phyloP scores from a whole-genome alignment of 1,140 invertebrate species.

The Musca vetustissima region DNA sequence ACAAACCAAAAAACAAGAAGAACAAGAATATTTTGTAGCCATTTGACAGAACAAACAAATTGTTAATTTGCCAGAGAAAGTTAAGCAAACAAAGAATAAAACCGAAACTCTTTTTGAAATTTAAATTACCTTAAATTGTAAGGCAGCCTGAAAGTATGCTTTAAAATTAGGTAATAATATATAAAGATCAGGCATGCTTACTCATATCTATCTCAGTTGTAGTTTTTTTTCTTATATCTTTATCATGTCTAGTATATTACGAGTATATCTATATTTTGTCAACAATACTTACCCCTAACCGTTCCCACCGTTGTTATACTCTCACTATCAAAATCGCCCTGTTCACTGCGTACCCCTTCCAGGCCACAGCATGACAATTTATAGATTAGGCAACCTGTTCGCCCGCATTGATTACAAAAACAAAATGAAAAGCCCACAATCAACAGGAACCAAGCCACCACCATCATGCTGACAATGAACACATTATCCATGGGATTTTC shows the following conservation, averaged over 20 bases:
- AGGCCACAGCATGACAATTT: not conserved
- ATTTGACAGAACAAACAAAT: slow-evolving; percentile 6
- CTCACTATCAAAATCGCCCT: not conserved
- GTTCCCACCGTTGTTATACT: slow-evolving; percentile 2
- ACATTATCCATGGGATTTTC: slow-evolving; percentile 26
- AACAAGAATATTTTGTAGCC: not conserved
- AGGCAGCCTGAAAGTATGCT: not conserved
- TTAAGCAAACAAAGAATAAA: not conserved
- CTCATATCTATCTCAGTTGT: too few species aligned
- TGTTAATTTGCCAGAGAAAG: slow-evolving; percentile 1
- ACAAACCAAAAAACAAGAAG: not conserved
- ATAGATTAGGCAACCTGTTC: slow-evolving; percentile 26
- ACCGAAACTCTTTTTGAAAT: not conserved
- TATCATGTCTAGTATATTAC: not conserved
- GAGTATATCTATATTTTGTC: too few species aligned
- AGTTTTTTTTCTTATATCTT: not conserved
- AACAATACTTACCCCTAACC: not conserved
- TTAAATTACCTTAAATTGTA: not conserved
- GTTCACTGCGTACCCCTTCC: not conserved
- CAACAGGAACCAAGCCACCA: slow-evolving; percentile 44
- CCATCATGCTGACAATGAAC: slow-evolving; percentile 48
- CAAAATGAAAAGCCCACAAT: slow-evolving; percentile 49
- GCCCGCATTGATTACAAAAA: slow-evolving; percentile 48
- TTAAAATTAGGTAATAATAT: not conserved
- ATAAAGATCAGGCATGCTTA: too few species aligned